Evolutionary conservation across 2,888 invertebrate genomes (phyloP).

Genomic region (Torymus tubicola): DNA sequence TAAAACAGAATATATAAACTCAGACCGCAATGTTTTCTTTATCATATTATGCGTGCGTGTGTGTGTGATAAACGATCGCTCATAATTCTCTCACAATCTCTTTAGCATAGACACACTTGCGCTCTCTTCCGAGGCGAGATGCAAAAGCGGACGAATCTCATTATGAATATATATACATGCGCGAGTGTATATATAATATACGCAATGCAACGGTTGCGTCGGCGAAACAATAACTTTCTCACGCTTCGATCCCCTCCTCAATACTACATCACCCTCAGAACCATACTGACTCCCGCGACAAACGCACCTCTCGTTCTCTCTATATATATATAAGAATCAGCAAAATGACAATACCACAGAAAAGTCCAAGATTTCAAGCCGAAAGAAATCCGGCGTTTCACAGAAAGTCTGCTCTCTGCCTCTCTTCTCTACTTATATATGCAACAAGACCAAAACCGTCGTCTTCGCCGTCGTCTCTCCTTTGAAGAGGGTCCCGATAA

Average conservation of each 20-base stretch:
- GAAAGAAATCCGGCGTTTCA: constrained; percentile 22
- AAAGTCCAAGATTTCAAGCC: constrained; percentile 1
- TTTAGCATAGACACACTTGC: not conserved
- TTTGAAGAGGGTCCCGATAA: constrained; percentile 46
- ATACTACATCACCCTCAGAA: not conserved
- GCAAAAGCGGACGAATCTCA: constrained; percentile 5
- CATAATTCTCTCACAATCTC: constrained; percentile 52
- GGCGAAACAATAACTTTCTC: constrained; percentile 54
- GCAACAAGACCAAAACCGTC: too few species aligned
- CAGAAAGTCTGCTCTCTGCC: too few species aligned
- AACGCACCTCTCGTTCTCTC: too few species aligned
- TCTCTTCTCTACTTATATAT: too few species aligned
- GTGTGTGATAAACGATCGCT: constrained; percentile 21
- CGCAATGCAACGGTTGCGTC: not conserved
- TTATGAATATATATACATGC: constrained; percentile 36
- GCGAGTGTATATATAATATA: not conserved
- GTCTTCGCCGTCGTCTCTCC: not conserved
- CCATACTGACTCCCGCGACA: too few species aligned
- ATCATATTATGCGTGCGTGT: not conserved
- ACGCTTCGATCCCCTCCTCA: constrained; percentile 33
- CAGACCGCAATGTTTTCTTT: not conserved
- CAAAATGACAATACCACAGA: constrained; percentile 43
- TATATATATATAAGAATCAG: constrained; percentile 34
- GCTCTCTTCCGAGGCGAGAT: not conserved
- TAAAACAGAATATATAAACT: too few species aligned